Percentiles rank a stretch among this genome's conserved stretches.
phyloP scores from a whole-genome alignment of 2,888 invertebrate species.

The Scaptomyza cyrtandrae region DNA sequence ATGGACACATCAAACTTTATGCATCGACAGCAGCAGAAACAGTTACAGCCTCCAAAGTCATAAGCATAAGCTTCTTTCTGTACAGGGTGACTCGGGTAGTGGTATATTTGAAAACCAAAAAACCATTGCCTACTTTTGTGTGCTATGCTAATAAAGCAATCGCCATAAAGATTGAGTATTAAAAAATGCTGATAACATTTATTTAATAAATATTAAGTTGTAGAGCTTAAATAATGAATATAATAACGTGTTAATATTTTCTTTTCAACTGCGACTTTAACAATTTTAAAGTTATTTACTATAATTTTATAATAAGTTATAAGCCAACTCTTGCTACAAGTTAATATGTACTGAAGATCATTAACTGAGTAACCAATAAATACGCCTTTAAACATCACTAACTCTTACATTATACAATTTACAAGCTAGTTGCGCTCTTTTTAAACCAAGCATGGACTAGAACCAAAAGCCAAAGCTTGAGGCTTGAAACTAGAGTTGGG shows the following conservation, averaged over 20 bases:
- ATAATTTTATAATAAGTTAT: too few species aligned
- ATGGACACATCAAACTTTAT: conserved; percentile 84
- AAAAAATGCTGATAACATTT: not conserved
- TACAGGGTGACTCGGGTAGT: conserved; percentile 45
- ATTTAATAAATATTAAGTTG: not conserved
- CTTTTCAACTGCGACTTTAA: not conserved
- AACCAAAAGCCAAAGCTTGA: conserved; percentile 2
- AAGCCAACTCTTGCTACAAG: not conserved
- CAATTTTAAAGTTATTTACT: not conserved
- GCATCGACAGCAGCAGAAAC: conserved; percentile 60
- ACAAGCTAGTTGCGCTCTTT: conserved; percentile 52
- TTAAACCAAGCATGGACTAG: too few species aligned
- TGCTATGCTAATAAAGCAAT: not conserved
- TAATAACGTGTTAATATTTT: not conserved
- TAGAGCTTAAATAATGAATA: not conserved
- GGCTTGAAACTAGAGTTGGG: conserved; percentile 13
- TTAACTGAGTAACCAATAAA: not conserved
- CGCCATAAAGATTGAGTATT: too few species aligned
- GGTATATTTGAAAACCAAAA: not conserved
- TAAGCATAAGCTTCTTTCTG: not conserved
- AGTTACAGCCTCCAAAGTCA: conserved; percentile 18
- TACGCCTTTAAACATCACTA: conserved; percentile 32
- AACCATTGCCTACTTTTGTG: conserved; percentile 46
- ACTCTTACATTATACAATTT: conserved; percentile 61
- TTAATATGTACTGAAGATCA: not conserved